Base-by-base conservation (phyloP, 2,888 invertebrate genomes). In the Erebia aethiops region DNA sequence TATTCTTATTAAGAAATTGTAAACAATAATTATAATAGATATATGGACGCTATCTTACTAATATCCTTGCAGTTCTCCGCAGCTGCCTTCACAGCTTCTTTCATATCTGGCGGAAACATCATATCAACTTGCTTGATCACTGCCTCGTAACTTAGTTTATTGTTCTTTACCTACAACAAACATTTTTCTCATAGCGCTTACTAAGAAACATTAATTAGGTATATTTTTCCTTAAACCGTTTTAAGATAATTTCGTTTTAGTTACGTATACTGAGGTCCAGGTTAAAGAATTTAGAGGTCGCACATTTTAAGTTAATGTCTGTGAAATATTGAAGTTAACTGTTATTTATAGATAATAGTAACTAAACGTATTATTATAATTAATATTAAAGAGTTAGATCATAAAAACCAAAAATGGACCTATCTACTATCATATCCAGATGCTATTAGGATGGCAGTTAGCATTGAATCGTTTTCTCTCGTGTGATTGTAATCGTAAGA, bases 21-120 rank as follows among this genome's bases (percentile, higher is more conserved):
- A 16, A 51, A 11, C 9, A 56, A 41, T 62, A n/a, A 10, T 54
- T 2, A 11, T 8, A 35, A 7, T 35, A 7, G 35, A 35, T 16
- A 8, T 5, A n/a, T n/a, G n/a, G 52, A 52, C 16, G 9, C 1
- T 46, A 52, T 52, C 88, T 84, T 72, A 88, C 90, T 76, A 21
- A 84, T 77, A 66, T 87, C 87, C 74, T 88, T 88, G 74, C 91
- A 90, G 65, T 81, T 77, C 46, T 81, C 79, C 14, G 81, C 85
- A 1, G 87, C 81, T 4, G 84, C 85, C 79, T 87, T 90, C 0
- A 87, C 87, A 14, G 86, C 82, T 1, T 80, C 80, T 71, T 79
- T 87, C 84, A 90, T 85, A 35, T 91, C 90, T 0, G 82, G 74
- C 18, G 91, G 91, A 73, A 88, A 91, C 89, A 90, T 87, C 75